These are phyloP conservation scores for Uloborus plumipes DNA, from an alignment of 2,888 invertebrate species.

Conservation along the genomic window DNA sequence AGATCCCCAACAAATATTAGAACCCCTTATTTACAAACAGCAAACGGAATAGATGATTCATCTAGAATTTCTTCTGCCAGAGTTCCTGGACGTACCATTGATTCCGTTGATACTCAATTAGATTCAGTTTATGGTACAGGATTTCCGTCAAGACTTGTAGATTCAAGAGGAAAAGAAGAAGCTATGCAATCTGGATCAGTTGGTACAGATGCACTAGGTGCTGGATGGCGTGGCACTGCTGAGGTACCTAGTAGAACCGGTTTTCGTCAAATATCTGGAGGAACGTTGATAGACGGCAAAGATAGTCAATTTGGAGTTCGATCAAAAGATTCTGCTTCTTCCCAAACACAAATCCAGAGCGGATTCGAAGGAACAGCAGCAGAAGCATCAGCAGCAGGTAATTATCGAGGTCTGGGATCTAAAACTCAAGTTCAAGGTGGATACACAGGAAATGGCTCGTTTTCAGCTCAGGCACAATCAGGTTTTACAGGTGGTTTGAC, in stretches of 20 bases:
- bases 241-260: neutral
- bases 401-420: conserved; percentile 38
- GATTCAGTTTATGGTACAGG: too few relatives aligned
- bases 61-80: too few relatives aligned
- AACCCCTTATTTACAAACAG: neutral
- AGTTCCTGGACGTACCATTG: too few relatives aligned
- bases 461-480: conserved; percentile 64
- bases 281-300: neutral
- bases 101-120: too few relatives aligned
- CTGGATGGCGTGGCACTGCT: neutral
- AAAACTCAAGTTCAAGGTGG: conserved; percentile 62
- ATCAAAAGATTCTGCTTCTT: conserved; percentile 41
- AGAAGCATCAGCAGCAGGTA: conserved; percentile 57
- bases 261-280: neutral
- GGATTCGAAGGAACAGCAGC: conserved; percentile 54
- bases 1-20: too few relatives aligned
- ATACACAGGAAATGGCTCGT: conserved; percentile 59
- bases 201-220: neutral
- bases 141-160: too few relatives aligned
- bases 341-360: conserved; percentile 59
- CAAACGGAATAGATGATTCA: too few relatives aligned
- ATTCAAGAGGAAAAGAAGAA: too few relatives aligned
- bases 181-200: neutral
- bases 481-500: conserved; percentile 56
- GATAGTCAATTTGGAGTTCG: neutral